Evolutionary conservation across 2,113 vertebrate genomes (phyloP).

Genomic region (Sclerurus mexicanus): DNA sequence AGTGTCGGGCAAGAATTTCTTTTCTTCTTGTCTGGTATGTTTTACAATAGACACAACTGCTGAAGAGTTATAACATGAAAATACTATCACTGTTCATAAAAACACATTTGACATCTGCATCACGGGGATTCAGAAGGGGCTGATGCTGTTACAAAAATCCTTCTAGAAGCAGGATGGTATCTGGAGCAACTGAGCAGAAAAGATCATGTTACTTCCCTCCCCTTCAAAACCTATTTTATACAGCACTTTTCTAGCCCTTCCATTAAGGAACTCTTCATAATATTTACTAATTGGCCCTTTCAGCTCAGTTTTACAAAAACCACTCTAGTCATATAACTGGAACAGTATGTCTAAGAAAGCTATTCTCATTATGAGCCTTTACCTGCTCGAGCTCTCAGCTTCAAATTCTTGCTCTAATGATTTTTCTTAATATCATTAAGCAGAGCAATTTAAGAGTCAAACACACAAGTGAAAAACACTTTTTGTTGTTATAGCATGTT

Average conservation of each 20-base stretch:
- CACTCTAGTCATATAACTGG: conserved; percentile 4
- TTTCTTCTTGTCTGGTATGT: conserved; percentile 12
- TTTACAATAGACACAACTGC: neutral
- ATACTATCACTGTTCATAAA: neutral
- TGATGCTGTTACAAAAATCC: neutral
- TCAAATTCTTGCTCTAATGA: neutral
- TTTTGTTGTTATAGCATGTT: neutral
- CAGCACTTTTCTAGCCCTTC: neutral
- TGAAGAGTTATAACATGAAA: neutral
- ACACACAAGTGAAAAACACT: neutral
- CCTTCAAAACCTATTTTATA: conserved; percentile 8
- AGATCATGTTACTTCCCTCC: neutral
- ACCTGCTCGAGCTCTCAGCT: neutral
- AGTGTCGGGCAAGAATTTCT: neutral
- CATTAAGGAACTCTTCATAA: conserved; percentile 3
- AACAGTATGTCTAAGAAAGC: neutral
- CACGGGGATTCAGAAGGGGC: neutral
- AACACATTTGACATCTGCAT: neutral
- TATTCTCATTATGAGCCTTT: neutral
- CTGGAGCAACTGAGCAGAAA: neutral
- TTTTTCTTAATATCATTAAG: conserved; percentile 2
- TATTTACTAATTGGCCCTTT: conserved; percentile 44
- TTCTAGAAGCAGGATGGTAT: neutral
- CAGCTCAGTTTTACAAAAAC: conserved; percentile 16
- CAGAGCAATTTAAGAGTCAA: conserved; percentile 12